Conservation (phyloP, 2,113 vertebrate species). For the Collichthys lucidus region DNA sequence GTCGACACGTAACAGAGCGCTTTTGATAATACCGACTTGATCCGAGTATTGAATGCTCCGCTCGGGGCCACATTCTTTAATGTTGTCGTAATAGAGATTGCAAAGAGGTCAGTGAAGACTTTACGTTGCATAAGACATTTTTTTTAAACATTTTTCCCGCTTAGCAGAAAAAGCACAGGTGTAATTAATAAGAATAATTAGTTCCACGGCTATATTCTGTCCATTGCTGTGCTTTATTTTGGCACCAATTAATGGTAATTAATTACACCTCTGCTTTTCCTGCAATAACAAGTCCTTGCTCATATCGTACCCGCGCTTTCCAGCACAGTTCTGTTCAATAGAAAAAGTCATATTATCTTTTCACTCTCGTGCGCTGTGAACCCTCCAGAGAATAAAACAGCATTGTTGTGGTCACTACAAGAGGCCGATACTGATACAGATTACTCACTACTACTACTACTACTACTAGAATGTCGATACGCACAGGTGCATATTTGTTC, state of each 20-base stretch:
- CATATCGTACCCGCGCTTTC: too few relatives aligned
- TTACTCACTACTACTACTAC: conserved; percentile 6
- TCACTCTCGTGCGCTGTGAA: not conserved
- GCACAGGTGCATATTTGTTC: not conserved
- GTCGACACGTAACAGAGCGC: not conserved
- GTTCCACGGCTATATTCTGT: not conserved
- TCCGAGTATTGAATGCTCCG: not conserved
- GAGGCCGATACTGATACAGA: not conserved
- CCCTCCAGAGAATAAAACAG: not conserved
- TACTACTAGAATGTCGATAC: not conserved
- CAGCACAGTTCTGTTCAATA: not conserved
- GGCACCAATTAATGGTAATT: not conserved
- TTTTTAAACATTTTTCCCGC: not conserved
- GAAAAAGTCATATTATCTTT: not conserved
- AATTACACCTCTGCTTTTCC: not conserved
- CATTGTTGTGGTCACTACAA: not conserved
- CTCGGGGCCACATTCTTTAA: conserved; percentile 10
- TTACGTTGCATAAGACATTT: not conserved
- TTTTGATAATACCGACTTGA: conserved; percentile 29
- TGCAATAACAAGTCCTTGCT: not conserved
- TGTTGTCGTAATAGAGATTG: not conserved
- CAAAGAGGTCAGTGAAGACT: not conserved
- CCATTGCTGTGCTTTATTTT: not conserved
- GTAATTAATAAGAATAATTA: not conserved
- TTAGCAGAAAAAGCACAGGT: not conserved